A percentile compares a stretch with the other conserved stretches of the same genome.
Evolutionary conservation across 2,113 vertebrate species (phyloP).

Genomic region (Panthera uncia): DNA sequence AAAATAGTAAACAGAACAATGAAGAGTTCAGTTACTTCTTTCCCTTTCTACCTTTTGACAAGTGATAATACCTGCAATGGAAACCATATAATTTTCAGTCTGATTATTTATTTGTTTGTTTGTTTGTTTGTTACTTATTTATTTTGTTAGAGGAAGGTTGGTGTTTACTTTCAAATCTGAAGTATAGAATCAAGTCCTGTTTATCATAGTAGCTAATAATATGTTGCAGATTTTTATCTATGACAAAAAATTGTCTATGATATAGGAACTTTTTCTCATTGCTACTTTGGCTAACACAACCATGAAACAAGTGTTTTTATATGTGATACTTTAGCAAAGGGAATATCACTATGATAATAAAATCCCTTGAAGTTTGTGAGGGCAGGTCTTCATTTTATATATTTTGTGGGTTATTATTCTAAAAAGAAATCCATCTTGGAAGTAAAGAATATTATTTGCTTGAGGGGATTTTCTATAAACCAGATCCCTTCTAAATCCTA

Average conservation of each 20-base stretch:
- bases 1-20: constrained; percentile 68
- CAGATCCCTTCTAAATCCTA: neutral
- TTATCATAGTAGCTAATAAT: neutral
- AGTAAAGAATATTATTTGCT: constrained; percentile 7
- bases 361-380: neutral
- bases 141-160: neutral
- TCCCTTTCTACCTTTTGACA: constrained; percentile 21
- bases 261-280: neutral
- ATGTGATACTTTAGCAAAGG: neutral
- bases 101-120: neutral
- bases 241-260: neutral
- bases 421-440: neutral
- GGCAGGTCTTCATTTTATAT: neutral
- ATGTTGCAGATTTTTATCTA: neutral
- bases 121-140: neutral
- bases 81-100: neutral
- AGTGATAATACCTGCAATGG: constrained; percentile 12
- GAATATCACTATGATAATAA: neutral
- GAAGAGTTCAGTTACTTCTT: neutral
- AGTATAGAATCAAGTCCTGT: neutral
- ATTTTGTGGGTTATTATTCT: neutral
- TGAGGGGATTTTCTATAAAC: neutral
- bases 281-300: neutral
- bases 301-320: neutral
- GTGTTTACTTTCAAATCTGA: neutral